Conservation (phyloP, 64 coral and sea anemone species). For the Astreopora myriophthalma region DNA sequence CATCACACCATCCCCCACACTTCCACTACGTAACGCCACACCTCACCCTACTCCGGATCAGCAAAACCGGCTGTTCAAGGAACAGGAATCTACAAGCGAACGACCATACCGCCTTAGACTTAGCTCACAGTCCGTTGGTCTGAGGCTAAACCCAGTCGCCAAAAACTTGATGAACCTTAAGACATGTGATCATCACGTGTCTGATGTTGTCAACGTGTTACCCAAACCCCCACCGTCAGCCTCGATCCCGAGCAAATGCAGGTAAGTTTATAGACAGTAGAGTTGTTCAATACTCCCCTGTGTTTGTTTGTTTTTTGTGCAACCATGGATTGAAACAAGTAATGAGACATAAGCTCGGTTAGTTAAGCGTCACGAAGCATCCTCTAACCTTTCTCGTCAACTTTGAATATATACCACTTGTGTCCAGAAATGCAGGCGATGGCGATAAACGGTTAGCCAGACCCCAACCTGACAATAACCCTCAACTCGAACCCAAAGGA, state of each 20-base stretch:
- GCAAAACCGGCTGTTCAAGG: constrained; percentile 37
- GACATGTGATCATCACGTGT: constrained; percentile 68
- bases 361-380: no score
- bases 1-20: constrained; percentile 18
- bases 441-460: no score
- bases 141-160: constrained; percentile 15
- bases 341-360: no score
- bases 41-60: background rate
- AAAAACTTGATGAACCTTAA: constrained; percentile 59
- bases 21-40: background rate
- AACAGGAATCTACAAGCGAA: constrained; percentile 66
- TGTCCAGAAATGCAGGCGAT: no score
- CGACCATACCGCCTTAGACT: constrained; percentile 73
- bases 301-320: no score
- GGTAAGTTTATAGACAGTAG: constrained; percentile 6
- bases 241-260: constrained; percentile 89
- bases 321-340: no score
- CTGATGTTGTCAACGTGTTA: constrained; percentile 72
- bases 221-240: constrained; percentile 66
- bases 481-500: no score
- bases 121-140: constrained; percentile 29
- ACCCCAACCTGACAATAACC: no score
- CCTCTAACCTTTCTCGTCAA: no score
- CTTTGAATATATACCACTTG: no score
- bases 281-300: no score